Evolutionary conservation across 2,797 vertebrate species (phyloP), one percentile per base, ranked within the genome.

Genomic region (Pelochelys cantorii): DNA sequence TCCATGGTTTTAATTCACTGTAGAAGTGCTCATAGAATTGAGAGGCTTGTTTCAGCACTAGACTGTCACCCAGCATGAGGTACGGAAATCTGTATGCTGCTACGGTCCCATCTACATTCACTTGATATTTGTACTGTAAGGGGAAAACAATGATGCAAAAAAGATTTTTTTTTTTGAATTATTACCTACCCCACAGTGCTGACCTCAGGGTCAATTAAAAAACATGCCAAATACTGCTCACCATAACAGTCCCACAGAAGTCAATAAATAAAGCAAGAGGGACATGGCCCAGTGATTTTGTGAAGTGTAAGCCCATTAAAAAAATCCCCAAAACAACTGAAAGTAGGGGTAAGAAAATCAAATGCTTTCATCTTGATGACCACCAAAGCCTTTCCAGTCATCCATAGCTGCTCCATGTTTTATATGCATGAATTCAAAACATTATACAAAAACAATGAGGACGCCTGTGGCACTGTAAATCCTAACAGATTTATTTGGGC

Each of bases 1-100:
- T 97, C 89, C 98, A 98, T 1, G 98, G 98, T 85, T 95, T 96
- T 14, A 99, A 95, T 8, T 97, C 97, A 52, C 34, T 91, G 95
- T 99, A 99, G 96, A 99, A 99, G 91, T 99, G 98, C 83, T 99
- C 99, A 12, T 99, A 99, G 81, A 99, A 99, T 1, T 98, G 98
- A 0, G 99, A 99, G 84, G 98, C 98, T 97, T 99, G 99, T 97
- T 99, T 99, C 93, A 99, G 96, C 48, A 99, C 98, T 91, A 99
- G 97, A 82, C 99, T 99, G 98, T 98, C 98, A 1, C 99, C 99
- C 60, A 99, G 97, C 98, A 99, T 98, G 89, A 99, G 98, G 96
- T 99, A 99, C 0, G 99, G 99, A 79, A 99, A 99, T 84, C 99
- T 98, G 86, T 99, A 99, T 0, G 99, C 99, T 15, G 99, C 99